Base-by-base conservation (phyloP, 2,888 invertebrate species). In the Sipunculus nudus region DNA sequence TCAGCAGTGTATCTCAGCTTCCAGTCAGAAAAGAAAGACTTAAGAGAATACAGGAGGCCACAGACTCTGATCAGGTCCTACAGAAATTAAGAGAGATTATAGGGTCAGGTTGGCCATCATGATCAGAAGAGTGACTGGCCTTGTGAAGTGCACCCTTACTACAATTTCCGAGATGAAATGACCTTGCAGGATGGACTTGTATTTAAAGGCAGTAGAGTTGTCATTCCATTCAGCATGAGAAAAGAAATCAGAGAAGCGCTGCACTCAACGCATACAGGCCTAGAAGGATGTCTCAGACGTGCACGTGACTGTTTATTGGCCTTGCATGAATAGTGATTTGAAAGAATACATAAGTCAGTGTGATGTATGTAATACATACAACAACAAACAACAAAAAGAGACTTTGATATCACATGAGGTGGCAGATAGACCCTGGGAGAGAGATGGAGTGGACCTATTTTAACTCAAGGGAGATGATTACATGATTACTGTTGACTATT, bases 361-460 rank as follows among this genome's bases (percentile, higher is more conserved):
- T n/a, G n/a, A n/a, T n/a, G n/a, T n/a, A n/a, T n/a, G n/a, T n/a
- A n/a, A n/a, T n/a, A n/a, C n/a, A n/a, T n/a, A n/a, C n/a, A n/a
- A n/a, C n/a, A n/a, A n/a, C n/a, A n/a, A n/a, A n/a, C 6, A 59
- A 3, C 26, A 38, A 5, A 38, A 25, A 21, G 59, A 70, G 43
- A 40, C 65, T 16, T 35, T 70, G 10, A 40, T 52, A 2, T 21
- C 47, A 8, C 61, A 61, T 43, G 58, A 64, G 2, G 39, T 63
- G 3, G 63, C 67, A 21, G 39, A 61, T n/a, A 56, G 61, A 28
- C 72, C 72, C 25, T 73, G 57, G 57, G 49, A 58, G 21, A 70
- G 61, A 39, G 58, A 71, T 19, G 67, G 61, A 3, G 59, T 61
- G 23, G 71, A 74, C 43, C 32, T 74, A 3, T 73, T 73, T 54